Evolutionary conservation across 2,888 invertebrate genomes (phyloP), one percentile per base, ranked within the genome.

Genomic region (Merodon equestris): DNA sequence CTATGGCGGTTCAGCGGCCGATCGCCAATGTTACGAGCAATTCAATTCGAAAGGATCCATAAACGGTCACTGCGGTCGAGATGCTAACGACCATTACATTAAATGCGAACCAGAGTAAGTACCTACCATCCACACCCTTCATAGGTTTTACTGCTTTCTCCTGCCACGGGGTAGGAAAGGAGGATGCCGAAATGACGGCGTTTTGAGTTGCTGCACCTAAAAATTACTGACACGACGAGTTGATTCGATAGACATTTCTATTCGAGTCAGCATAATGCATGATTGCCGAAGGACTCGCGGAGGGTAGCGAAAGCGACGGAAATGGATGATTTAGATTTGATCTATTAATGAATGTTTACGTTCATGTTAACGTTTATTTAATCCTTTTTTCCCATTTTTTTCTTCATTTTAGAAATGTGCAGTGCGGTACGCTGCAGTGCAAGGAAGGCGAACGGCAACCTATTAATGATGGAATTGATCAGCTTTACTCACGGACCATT

Each of bases 31-130:
- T 90, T 98, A 95, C 89, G 96, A 97, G 81, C 95, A 97, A 89
- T 97, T 97, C 90, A 99, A 99, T 89, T 94, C 96, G 0, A 96
- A 97, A 86, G 99, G 99, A 10, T 95, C 96, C 53, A 95, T 96
- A 83, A 97, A 95, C 83, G 99, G 99, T 0, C 97, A 99, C 88
- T 99, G 99, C 88, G 99, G 99, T 47, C 93, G 93, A 82, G 95
- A 95, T 85, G 87, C 88, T 81, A 91, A 90, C 74, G 94, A 94
- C 53, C 93, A 93, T 84, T 96, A 93, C 87, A 91, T 96, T 84
- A 97, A 97, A 89, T 98, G 98, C 89, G 93, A 95, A 72, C 90
- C 91, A 85, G 94, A 94, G 96, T 96, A 89, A 93, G 95, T 92
- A 64, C 38, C 27, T 7, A 27, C 3, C 7, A 27, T 27, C 27